Evolutionary conservation across 2,888 invertebrate genomes (phyloP).

Genomic region (Notodonta dromedarius): DNA sequence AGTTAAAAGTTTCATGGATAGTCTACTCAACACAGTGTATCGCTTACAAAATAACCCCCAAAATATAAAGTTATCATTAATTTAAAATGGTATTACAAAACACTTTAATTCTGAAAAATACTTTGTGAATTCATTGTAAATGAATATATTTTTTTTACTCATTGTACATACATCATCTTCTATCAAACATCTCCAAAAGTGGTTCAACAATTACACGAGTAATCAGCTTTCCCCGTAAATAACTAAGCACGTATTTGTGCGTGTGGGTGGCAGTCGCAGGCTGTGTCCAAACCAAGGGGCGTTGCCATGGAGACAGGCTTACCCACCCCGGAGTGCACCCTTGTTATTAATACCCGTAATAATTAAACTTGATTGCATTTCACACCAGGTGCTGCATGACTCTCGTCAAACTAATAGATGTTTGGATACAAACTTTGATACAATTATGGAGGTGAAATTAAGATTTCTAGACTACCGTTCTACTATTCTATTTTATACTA

Average conservation of each 20-base stretch:
- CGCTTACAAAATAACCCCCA: too few species aligned
- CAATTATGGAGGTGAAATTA: constrained; percentile 36
- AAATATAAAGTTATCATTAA: too few species aligned
- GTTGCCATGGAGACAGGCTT: constrained; percentile 76
- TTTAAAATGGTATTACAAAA: too few species aligned
- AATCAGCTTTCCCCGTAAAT: constrained; percentile 79
- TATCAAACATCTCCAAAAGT: constrained; percentile 31
- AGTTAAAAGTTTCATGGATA: too few species aligned
- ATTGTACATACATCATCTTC: not conserved
- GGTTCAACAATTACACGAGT: constrained; percentile 69
- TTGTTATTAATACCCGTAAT: constrained; percentile 84
- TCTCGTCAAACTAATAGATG: constrained; percentile 64
- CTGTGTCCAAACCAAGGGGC: constrained; percentile 70
- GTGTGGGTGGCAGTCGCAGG: constrained; percentile 64
- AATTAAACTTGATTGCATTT: constrained; percentile 84
- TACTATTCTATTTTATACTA: too few species aligned
- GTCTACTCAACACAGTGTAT: too few species aligned
- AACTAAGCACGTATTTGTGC: constrained; percentile 71
- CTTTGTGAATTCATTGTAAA: too few species aligned
- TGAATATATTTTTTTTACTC: too few species aligned
- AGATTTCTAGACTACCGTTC: constrained; percentile 23
- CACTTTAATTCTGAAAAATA: too few species aligned
- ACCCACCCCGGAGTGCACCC: constrained; percentile 76
- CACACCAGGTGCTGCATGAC: constrained; percentile 82
- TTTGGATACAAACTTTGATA: constrained; percentile 47